A percentile compares a stretch with the other conserved stretches of the same genome.
phyloP scores from a whole-genome alignment of 2,113 vertebrate genomes.

The Chrysochloris asiatica region DNA sequence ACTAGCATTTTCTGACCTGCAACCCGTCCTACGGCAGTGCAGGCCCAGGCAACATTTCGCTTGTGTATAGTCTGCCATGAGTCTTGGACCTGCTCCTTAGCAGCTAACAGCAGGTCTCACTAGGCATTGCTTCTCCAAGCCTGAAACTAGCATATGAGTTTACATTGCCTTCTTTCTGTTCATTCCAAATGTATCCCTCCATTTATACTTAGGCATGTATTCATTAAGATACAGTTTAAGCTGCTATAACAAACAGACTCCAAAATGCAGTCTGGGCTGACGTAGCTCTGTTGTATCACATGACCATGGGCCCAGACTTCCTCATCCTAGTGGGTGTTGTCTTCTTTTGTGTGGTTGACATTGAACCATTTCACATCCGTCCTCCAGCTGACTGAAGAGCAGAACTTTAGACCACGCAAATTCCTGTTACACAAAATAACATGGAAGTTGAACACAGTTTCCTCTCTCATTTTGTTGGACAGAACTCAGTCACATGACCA shows the following conservation, averaged over 20 bases:
- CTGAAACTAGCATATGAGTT: background rate
- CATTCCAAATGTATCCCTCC: background rate
- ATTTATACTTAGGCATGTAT: background rate
- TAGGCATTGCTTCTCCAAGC: background rate
- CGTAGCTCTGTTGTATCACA: background rate
- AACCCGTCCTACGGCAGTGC: background rate
- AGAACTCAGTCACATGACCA: background rate
- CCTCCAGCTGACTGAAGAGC: background rate
- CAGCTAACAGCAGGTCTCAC: background rate
- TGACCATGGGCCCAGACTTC: background rate
- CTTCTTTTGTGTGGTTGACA: background rate
- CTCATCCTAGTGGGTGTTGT: background rate
- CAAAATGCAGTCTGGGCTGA: background rate
- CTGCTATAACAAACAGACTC: background rate
- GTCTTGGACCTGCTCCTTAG: too few species aligned
- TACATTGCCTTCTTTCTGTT: background rate
- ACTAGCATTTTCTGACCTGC: background rate
- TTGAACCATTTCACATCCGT: background rate
- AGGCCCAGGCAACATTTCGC: too few species aligned
- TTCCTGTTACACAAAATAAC: background rate
- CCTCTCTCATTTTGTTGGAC: background rate
- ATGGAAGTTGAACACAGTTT: background rate
- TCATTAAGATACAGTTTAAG: conserved; percentile 5
- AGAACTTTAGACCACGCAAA: background rate
- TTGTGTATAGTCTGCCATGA: background rate